Conservation (phyloP, 2,113 vertebrate genomes). For the Collichthys lucidus region DNA sequence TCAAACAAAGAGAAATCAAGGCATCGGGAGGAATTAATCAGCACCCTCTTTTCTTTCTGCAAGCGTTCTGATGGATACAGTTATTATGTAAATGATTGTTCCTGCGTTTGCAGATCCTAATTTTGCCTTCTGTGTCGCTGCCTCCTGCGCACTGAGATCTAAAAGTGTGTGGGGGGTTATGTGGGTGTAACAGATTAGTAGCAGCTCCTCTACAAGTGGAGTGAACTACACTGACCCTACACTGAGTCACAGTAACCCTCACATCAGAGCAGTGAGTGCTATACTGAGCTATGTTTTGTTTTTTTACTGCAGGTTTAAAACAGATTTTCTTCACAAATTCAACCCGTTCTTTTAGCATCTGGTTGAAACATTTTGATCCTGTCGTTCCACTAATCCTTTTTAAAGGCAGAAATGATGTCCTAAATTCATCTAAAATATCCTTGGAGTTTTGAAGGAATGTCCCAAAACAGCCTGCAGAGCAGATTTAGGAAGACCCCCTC, state of each 20-base stretch:
- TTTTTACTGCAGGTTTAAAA: constrained; percentile 24
- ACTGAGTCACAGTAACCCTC: constrained; percentile 65
- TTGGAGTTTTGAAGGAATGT: constrained; percentile 21
- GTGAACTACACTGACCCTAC: constrained; percentile 62
- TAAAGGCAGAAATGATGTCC: constrained; percentile 16
- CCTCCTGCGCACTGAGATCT: constrained; percentile 51
- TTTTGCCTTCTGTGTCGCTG: constrained; percentile 49
- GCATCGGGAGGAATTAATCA: constrained; percentile 55
- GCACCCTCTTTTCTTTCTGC: constrained; percentile 33
- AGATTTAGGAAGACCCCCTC: constrained; percentile 47
- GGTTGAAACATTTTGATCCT: constrained; percentile 28
- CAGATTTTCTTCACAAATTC: constrained; percentile 34
- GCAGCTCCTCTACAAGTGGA: constrained; percentile 55
- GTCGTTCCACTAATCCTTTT: constrained; percentile 17
- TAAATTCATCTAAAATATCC: constrained; percentile 30
- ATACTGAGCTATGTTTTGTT: constrained; percentile 2
- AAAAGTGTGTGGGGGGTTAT: constrained; percentile 48
- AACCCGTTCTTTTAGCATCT: not conserved
- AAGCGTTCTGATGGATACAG: constrained; percentile 54
- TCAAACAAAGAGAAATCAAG: constrained; percentile 67
- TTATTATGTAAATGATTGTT: constrained; percentile 69
- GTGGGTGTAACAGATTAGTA: constrained; percentile 67
- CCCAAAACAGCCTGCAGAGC: constrained; percentile 34
- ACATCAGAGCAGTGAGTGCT: constrained; percentile 6
- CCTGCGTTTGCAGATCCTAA: constrained; percentile 56